A percentile compares a stretch with the other conserved stretches of the same genome.
Evolutionary conservation across 2,113 vertebrate species (phyloP).

Genomic region (Macroglossus sobrinus): DNA sequence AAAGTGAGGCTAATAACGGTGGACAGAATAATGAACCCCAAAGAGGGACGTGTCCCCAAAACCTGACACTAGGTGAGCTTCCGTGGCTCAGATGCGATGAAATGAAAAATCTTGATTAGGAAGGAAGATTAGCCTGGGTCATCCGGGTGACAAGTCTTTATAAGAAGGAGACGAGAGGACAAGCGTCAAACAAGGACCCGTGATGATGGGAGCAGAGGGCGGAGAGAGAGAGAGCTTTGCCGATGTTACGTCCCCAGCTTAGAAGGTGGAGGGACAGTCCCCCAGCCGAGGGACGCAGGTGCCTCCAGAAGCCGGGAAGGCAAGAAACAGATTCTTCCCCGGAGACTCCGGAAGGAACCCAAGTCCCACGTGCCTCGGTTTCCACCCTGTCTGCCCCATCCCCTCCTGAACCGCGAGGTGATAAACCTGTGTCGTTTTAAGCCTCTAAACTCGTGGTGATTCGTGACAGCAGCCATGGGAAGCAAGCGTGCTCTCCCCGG

Average conservation of each 20-base stretch:
- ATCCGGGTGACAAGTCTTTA: background rate
- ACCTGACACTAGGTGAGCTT: background rate
- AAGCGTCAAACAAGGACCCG: background rate
- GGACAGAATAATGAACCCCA: background rate
- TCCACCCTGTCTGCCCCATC: background rate
- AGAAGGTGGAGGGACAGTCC: background rate
- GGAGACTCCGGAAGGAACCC: background rate
- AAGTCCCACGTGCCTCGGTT: background rate
- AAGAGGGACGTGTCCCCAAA: background rate
- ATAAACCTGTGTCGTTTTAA: background rate
- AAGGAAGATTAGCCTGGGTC: background rate
- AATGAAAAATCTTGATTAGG: background rate
- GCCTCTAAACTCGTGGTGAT: background rate
- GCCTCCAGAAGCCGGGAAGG: background rate
- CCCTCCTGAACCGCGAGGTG: background rate
- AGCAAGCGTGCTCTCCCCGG: background rate
- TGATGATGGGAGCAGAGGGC: background rate
- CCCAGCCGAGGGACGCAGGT: background rate
- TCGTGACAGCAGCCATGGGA: background rate
- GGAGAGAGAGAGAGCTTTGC: background rate
- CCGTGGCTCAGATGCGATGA: background rate
- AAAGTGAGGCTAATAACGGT: background rate
- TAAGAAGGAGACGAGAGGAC: no score
- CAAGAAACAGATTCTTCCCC: background rate
- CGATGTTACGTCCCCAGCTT: background rate